phyloP scores from a whole-genome alignment of 2,888 invertebrate genomes.

The Ellobium chinense region DNA sequence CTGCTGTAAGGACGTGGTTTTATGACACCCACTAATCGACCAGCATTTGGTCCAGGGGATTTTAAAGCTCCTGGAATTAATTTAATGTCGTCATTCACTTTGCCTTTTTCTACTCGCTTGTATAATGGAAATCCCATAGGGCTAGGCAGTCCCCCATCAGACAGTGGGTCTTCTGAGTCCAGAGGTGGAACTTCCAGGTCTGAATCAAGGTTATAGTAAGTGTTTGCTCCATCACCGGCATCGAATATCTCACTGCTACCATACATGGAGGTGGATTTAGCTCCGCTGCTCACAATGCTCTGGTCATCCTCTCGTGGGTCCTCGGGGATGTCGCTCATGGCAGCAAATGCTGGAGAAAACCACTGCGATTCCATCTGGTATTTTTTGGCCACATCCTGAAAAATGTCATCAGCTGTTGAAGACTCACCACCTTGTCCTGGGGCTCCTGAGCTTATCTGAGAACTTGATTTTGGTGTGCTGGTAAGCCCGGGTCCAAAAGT shows the following conservation, averaged over 20 bases:
- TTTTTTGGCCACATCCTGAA: conserved; percentile 29
- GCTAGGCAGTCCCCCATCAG: conserved; percentile 63
- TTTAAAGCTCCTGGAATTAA: conserved; percentile 40
- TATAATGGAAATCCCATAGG: conserved; percentile 46
- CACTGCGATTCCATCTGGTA: conserved; percentile 7
- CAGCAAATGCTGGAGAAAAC: conserved; percentile 12
- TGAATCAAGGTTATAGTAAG: conserved; percentile 58
- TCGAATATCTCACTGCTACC: conserved; percentile 66
- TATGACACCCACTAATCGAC: neutral
- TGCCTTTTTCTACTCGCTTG: conserved; percentile 10
- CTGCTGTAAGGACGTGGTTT: conserved; percentile 50
- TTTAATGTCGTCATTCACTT: conserved; percentile 40
- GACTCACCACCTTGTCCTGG: conserved; percentile 1
- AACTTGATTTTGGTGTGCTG: conserved; percentile 36
- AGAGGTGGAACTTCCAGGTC: conserved; percentile 66
- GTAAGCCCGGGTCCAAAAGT: conserved; percentile 24
- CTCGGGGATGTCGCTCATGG: conserved; percentile 51
- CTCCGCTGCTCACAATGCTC: conserved; percentile 61
- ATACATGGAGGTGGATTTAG: conserved; percentile 55
- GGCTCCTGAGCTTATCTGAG: neutral
- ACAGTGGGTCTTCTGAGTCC: conserved; percentile 61
- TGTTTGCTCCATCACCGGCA: conserved; percentile 47
- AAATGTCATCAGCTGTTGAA: conserved; percentile 14
- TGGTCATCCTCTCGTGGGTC: conserved; percentile 49
- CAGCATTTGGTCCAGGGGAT: conserved; percentile 33